Conservation (phyloP, 2,888 invertebrate genomes). For the Agonopterix subpropinquella region DNA sequence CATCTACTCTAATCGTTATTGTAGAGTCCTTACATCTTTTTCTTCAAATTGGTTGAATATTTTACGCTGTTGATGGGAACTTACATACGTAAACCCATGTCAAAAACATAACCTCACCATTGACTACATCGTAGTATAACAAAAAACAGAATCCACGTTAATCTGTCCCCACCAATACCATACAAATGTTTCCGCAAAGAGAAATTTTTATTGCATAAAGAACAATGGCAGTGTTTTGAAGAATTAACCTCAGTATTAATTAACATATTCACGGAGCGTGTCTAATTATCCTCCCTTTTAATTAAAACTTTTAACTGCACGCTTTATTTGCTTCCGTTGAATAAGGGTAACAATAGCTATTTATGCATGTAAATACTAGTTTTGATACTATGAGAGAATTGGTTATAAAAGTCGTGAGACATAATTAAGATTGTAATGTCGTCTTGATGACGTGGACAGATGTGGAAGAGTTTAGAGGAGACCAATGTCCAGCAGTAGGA, state of each 20-base stretch:
- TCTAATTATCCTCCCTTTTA: slow-evolving; percentile 66
- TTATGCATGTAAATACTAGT: slow-evolving; percentile 4
- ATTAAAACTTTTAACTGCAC: slow-evolving; percentile 61
- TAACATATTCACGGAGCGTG: slow-evolving; percentile 65
- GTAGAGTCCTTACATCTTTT: too few relatives aligned
- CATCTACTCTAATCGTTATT: too few relatives aligned
- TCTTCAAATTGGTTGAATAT: too few relatives aligned
- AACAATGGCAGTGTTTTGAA: slow-evolving; percentile 67
- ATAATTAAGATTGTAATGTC: too few relatives aligned
- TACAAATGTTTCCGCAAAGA: slow-evolving; percentile 19
- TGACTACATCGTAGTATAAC: too few relatives aligned
- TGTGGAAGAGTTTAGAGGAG: too few relatives aligned
- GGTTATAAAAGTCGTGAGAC: too few relatives aligned
- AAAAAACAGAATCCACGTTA: neutral
- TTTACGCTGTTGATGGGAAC: too few relatives aligned
- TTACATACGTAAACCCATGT: too few relatives aligned
- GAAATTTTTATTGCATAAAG: slow-evolving; percentile 51
- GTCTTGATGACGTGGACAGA: too few relatives aligned
- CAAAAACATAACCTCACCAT: too few relatives aligned
- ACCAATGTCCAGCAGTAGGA: too few relatives aligned
- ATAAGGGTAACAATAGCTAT: neutral
- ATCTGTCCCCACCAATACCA: neutral
- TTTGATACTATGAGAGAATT: neutral
- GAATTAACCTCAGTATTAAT: slow-evolving; percentile 69
- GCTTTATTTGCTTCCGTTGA: slow-evolving; percentile 55